Evolutionary conservation across 2,113 vertebrate genomes (phyloP).

Genomic region (Seriola rivoliana): DNA sequence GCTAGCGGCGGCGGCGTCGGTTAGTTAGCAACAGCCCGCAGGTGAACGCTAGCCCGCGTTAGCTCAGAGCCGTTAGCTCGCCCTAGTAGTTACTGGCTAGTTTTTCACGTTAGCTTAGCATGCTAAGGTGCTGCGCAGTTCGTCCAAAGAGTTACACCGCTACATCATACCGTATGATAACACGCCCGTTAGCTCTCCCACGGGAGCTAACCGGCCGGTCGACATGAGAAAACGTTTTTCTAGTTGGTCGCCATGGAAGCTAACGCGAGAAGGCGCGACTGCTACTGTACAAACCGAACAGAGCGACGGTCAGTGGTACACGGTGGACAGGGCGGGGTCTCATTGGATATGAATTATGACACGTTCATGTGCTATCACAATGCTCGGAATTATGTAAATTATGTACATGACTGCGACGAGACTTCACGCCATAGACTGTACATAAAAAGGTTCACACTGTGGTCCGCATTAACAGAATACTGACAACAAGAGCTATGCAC

Average conservation of each 20-base stretch:
- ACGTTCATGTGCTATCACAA: constrained; percentile 16
- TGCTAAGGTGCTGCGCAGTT: constrained; percentile 64
- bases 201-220: constrained; percentile 58
- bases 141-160: constrained; percentile 54
- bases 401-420: too few relatives aligned
- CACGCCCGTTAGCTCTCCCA: constrained; percentile 52
- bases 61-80: constrained; percentile 62
- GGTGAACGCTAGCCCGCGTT: constrained; percentile 68
- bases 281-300: constrained; percentile 38
- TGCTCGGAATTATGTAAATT: constrained; percentile 42
- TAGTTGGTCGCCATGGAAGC: constrained; percentile 59
- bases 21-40: constrained; percentile 61
- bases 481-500: neutral
- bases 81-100: constrained; percentile 20
- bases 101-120: constrained; percentile 71
- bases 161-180: constrained; percentile 69
- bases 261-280: constrained; percentile 41
- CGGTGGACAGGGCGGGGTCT: constrained; percentile 76
- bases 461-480: neutral
- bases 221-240: constrained; percentile 1
- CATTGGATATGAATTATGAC: constrained; percentile 81
- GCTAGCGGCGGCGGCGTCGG: constrained; percentile 31
- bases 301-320: constrained; percentile 51
- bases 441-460: too few relatives aligned
- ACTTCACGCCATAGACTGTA: neutral